phyloP scores from a whole-genome alignment of 2,888 invertebrate genomes.

The Drosophila bunnanda region DNA sequence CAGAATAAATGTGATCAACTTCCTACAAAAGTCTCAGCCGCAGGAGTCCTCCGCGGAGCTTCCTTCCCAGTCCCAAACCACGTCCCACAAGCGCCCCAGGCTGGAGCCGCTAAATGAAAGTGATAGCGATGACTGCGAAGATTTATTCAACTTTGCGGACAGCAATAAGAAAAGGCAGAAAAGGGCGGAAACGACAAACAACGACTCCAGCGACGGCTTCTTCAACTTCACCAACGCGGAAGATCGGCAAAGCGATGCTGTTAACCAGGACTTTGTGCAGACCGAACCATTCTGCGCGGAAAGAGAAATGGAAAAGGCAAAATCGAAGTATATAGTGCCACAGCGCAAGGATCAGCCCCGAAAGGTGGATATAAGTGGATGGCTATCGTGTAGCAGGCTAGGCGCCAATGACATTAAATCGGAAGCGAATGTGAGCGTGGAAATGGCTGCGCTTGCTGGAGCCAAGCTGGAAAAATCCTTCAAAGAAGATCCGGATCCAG shows the following conservation, averaged over 20 bases:
- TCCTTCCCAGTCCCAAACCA: slow-evolving; percentile 10
- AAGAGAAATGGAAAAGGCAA: slow-evolving; percentile 11
- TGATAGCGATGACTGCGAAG: slow-evolving; percentile 77
- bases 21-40: slow-evolving; percentile 70
- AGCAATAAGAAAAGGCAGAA: slow-evolving; percentile 47
- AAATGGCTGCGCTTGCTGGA: neutral
- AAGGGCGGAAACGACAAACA: neutral
- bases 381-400: slow-evolving; percentile 79
- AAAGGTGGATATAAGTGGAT: slow-evolving; percentile 69
- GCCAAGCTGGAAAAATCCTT: slow-evolving; percentile 25
- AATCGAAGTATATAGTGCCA: slow-evolving; percentile 56
- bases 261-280: slow-evolving; percentile 49
- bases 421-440: slow-evolving; percentile 19
- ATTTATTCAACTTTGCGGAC: slow-evolving; percentile 77
- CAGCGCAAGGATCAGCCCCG: slow-evolving; percentile 63
- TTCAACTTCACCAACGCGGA: slow-evolving; percentile 59
- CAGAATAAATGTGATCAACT: slow-evolving; percentile 57
- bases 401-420: slow-evolving; percentile 60
- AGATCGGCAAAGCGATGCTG: neutral
- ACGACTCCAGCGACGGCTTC: slow-evolving; percentile 56
- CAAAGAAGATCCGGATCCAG: slow-evolving; percentile 45
- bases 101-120: slow-evolving; percentile 74
- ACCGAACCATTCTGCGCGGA: slow-evolving; percentile 58
- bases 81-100: slow-evolving; percentile 67
- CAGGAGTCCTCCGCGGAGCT: neutral